Percentiles rank a stretch among this genome's conserved stretches.
Conservation (phyloP, 1,140 invertebrate species). For the Globodera ellingtonae region DNA sequence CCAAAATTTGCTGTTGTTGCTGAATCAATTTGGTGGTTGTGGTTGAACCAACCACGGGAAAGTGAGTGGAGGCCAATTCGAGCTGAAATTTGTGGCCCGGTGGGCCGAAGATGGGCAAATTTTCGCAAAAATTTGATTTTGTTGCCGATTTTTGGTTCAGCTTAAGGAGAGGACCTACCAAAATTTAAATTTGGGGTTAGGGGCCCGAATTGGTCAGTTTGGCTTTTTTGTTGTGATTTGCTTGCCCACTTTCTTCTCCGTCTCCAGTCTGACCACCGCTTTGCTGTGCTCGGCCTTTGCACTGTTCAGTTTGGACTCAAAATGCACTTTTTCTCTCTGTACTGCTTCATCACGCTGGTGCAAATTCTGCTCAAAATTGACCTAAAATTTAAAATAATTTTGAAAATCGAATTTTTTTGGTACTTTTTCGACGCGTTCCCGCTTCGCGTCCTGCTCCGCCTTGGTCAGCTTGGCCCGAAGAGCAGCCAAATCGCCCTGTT, state of each 20-base stretch:
- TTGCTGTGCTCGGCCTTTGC: neutral
- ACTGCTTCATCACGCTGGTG: neutral
- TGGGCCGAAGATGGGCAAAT: neutral
- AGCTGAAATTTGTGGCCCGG: neutral
- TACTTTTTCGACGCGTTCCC: conserved; percentile 9
- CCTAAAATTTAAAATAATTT: neutral
- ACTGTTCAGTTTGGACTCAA: conserved; percentile 1
- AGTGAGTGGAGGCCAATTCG: neutral
- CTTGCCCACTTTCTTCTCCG: conserved; percentile 1
- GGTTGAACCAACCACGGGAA: neutral
- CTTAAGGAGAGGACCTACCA: no score
- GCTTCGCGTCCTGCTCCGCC: neutral
- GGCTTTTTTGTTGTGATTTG: neutral
- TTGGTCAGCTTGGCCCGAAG: neutral
- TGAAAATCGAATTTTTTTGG: neutral
- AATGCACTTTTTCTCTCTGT: conserved; percentile 1
- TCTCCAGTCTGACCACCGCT: conserved; percentile 1
- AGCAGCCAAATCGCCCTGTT: neutral
- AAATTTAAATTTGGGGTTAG: no score
- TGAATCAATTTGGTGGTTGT: neutral
- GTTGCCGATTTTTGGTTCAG: no score
- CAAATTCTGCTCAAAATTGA: conserved; percentile 14
- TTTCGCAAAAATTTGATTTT: no score
- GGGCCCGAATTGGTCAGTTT: no score
- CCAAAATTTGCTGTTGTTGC: neutral